Evolutionary conservation across 2,888 invertebrate genomes (phyloP).

Genomic region (Microdon myrmicae): DNA sequence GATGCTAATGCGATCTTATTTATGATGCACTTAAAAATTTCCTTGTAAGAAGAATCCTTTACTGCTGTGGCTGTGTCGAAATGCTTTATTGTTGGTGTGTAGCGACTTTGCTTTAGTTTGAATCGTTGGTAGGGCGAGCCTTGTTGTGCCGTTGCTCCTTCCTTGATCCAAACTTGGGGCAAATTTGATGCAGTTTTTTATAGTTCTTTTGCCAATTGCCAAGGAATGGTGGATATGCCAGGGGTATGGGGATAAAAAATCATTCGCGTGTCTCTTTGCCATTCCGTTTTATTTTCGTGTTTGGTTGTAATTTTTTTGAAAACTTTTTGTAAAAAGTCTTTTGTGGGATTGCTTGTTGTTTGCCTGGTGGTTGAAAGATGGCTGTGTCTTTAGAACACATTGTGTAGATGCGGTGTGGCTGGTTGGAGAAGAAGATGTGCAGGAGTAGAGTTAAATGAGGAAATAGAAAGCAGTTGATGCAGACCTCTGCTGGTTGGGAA

Average conservation of each 20-base stretch:
- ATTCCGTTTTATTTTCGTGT: slow-evolving; percentile 40
- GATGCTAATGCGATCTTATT: slow-evolving; percentile 56
- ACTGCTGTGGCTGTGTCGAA: slow-evolving; percentile 21
- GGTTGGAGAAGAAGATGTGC: slow-evolving; percentile 42
- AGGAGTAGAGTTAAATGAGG: slow-evolving; percentile 29
- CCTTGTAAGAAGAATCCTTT: slow-evolving; percentile 52
- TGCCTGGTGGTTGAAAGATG: slow-evolving; percentile 48
- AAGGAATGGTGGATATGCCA: slow-evolving; percentile 18
- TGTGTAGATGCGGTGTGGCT: slow-evolving; percentile 34
- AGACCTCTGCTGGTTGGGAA: slow-evolving; percentile 43
- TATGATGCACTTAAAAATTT: slow-evolving; percentile 55
- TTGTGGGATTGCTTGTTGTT: slow-evolving; percentile 49
- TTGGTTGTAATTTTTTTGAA: slow-evolving; percentile 9
- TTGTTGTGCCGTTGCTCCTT: slow-evolving; percentile 41
- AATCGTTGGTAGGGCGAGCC: slow-evolving; percentile 28
- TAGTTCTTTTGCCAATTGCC: slow-evolving; percentile 20
- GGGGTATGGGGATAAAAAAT: slow-evolving; percentile 35
- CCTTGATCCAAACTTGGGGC: slow-evolving; percentile 39
- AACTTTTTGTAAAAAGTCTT: slow-evolving; percentile 21
- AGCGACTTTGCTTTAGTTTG: slow-evolving; percentile 8
- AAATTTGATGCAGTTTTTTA: slow-evolving; percentile 45
- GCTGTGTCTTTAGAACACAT: slow-evolving; percentile 38
- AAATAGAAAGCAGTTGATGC: slow-evolving; percentile 33
- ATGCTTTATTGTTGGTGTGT: slow-evolving; percentile 3
- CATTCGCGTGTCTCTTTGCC: slow-evolving; percentile 48